These are phyloP conservation scores for Bembecia ichneumoniformis DNA, from an alignment of 2,888 invertebrate genomes.

Conservation along the genomic window DNA sequence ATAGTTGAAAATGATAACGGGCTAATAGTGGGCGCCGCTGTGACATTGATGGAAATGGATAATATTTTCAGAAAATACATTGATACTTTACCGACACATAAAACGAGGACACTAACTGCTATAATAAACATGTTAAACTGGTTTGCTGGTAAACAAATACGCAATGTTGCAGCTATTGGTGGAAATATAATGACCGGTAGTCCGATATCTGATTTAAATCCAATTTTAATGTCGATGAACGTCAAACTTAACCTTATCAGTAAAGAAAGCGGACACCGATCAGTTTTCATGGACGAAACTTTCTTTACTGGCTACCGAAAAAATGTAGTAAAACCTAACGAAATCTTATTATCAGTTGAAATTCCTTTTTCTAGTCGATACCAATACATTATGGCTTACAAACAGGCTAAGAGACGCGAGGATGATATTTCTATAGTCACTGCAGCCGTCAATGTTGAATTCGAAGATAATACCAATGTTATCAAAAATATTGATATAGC, in stretches of 20 bases:
- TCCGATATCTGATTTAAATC: conserved; percentile 96
- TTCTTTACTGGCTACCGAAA: conserved; percentile 87
- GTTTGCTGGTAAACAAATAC: conserved; percentile 96
- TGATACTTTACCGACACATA: conserved; percentile 64
- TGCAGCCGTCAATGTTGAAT: conserved; percentile 79
- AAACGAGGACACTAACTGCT: conserved; percentile 78
- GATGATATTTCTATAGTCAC: conserved; percentile 94
- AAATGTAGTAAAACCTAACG: conserved; percentile 78
- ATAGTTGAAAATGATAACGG: conserved; percentile 72
- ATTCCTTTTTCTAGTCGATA: conserved; percentile 79
- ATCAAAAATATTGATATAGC: conserved; percentile 77
- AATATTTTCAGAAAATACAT: conserved; percentile 75
- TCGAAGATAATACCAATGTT: conserved; percentile 65
- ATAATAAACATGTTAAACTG: conserved; percentile 89
- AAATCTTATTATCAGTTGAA: conserved; percentile 80
- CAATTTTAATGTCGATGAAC: conserved; percentile 88
- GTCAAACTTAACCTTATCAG: conserved; percentile 80
- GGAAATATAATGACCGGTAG: conserved; percentile 97
- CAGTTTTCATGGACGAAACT: conserved; percentile 78
- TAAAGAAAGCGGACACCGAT: conserved; percentile 63
- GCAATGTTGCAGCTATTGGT: conserved; percentile 94
- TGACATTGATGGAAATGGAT: conserved; percentile 85
- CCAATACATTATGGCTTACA: conserved; percentile 83
- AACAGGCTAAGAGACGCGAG: conserved; percentile 88
- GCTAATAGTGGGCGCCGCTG: conserved; percentile 84